Percentiles rank a stretch among this genome's conserved stretches.
Conservation (phyloP, 2,797 vertebrate species). For the Varecia variegata region DNA sequence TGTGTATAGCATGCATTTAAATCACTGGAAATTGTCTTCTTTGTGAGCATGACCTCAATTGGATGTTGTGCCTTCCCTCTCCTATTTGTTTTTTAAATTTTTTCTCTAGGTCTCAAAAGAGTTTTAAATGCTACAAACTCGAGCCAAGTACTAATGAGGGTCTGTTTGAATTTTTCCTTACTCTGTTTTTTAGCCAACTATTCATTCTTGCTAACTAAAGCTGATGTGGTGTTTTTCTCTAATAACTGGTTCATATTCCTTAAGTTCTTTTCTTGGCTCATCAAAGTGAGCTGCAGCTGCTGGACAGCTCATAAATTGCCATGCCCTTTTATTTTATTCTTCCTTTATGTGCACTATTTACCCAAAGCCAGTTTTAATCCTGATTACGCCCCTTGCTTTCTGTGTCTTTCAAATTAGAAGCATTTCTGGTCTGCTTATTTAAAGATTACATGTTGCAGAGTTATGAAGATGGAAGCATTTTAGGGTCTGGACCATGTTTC, state of each 20-base stretch:
- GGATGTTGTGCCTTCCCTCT: background rate
- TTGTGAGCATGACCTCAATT: background rate
- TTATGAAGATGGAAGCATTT: background rate
- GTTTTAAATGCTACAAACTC: constrained; percentile 17
- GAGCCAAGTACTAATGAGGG: constrained; percentile 62
- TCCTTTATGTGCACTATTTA: background rate
- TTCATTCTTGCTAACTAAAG: constrained; percentile 42
- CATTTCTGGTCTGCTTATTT: background rate
- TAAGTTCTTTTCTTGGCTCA: constrained; percentile 53
- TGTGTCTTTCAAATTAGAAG: constrained; percentile 30
- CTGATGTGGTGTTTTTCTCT: constrained; percentile 46
- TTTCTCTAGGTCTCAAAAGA: constrained; percentile 37
- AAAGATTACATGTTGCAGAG: background rate
- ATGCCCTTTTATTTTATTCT: constrained; percentile 30
- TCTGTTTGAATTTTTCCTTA: constrained; percentile 36
- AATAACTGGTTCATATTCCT: constrained; percentile 58
- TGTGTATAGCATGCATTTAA: background rate
- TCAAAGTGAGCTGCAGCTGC: constrained; percentile 44
- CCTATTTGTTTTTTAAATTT: background rate
- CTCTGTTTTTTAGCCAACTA: constrained; percentile 45
- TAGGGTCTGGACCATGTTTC: background rate
- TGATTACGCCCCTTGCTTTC: background rate
- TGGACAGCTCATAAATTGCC: constrained; percentile 42
- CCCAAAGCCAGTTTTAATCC: constrained; percentile 21
- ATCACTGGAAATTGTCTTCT: background rate